Conservation (phyloP, 2,113 vertebrate species). For the Psilopogon haemacephalus region DNA sequence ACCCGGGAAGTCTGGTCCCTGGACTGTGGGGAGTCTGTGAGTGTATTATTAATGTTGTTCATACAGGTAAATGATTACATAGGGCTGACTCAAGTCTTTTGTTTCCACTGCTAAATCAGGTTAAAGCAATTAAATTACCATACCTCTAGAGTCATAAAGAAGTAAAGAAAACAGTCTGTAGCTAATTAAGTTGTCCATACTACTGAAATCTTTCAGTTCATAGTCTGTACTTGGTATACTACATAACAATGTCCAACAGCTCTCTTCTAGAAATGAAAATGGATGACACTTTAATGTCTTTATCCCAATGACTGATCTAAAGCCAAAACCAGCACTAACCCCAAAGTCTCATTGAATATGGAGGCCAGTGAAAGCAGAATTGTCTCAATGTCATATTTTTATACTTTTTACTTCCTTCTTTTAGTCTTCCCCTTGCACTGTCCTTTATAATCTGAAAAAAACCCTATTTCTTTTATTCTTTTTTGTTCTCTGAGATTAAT, state of each 20-base stretch:
- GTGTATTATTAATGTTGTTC: not conserved
- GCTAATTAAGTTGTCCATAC: not conserved
- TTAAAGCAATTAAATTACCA: not conserved
- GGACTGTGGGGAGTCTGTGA: not conserved
- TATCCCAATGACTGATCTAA: not conserved
- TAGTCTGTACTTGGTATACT: not conserved
- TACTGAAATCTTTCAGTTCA: not conserved
- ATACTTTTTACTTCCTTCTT: not conserved
- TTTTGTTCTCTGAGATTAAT: not conserved
- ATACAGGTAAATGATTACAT: not conserved
- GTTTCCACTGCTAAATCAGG: not conserved
- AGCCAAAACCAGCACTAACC: not conserved
- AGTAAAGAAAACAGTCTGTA: not conserved
- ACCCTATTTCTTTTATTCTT: not conserved
- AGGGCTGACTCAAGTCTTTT: not conserved
- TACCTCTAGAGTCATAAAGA: not conserved
- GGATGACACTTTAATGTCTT: not conserved
- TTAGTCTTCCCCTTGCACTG: rapidly evolving
- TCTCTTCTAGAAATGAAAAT: not conserved
- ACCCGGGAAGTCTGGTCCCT: not conserved
- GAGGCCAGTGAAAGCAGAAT: not conserved
- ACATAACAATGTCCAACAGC: not conserved
- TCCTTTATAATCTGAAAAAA: not conserved
- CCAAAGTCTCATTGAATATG: not conserved
- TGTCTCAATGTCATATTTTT: not conserved